A percentile compares a stretch with the other conserved stretches of the same genome.
These are phyloP conservation scores for Batillaria attramentaria DNA, from an alignment of 1,140 invertebrate species.

Conservation along the genomic window DNA sequence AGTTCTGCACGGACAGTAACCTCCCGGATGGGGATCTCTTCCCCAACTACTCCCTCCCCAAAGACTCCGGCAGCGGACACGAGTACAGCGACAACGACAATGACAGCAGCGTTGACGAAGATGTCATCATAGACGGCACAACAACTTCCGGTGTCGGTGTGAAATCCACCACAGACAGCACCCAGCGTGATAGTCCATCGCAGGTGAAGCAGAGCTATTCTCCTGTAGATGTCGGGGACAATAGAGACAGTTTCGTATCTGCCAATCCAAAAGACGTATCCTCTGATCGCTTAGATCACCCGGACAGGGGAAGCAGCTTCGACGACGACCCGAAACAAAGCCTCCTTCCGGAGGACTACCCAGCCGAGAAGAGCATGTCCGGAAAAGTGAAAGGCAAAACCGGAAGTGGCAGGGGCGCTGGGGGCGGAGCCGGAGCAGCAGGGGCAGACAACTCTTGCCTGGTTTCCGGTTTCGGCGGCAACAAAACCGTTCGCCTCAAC, in stretches of 20 bases:
- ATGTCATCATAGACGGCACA: background rate
- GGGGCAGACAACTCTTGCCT: background rate
- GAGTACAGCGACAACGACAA: background rate
- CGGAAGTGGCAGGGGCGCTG: background rate
- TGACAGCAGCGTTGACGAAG: constrained; percentile 15
- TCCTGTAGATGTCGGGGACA: background rate
- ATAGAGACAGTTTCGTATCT: background rate
- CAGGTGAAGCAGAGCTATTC: background rate
- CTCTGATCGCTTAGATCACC: background rate
- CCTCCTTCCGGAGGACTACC: constrained; percentile 18
- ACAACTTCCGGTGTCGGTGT: background rate
- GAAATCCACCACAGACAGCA: background rate
- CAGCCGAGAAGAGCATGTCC: constrained; percentile 10
- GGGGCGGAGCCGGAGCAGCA: background rate
- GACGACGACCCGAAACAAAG: constrained; percentile 23
- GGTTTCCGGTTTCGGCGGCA: constrained; percentile 7
- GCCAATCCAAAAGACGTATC: background rate
- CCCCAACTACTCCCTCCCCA: constrained; percentile 28
- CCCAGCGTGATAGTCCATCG: background rate
- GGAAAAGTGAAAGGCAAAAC: constrained; percentile 24
- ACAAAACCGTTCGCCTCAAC: constrained; percentile 56
- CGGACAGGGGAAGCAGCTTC: constrained; percentile 18
- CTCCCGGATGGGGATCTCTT: constrained; percentile 25
- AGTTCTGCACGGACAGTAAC: constrained; percentile 30
- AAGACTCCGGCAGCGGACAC: constrained; percentile 20